These are phyloP conservation scores for Siderastrea siderea DNA, from an alignment of 92 coral and sea anemone species.

Conservation along the genomic window DNA sequence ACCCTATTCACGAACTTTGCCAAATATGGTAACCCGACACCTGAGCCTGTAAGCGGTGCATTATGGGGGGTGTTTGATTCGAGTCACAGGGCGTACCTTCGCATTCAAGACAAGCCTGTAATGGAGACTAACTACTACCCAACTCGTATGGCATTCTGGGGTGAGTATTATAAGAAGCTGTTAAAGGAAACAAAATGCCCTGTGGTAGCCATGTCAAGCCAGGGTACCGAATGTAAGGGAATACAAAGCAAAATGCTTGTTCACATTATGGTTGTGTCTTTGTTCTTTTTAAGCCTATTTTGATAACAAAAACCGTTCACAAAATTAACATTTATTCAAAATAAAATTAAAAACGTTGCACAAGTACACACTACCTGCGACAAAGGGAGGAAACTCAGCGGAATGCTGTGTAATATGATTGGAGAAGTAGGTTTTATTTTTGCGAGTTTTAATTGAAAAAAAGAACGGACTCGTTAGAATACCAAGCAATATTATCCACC, in stretches of 20 bases:
- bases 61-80: slow-evolving; percentile 68
- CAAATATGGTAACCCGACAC: slow-evolving; percentile 85
- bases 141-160: slow-evolving; percentile 84
- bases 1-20: slow-evolving; percentile 86
- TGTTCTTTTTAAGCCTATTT: neutral
- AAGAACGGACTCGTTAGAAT: too few relatives aligned
- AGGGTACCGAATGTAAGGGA: neutral
- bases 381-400: too few relatives aligned
- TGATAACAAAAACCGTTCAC: neutral
- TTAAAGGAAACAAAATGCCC: neutral
- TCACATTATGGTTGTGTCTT: neutral
- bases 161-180: slow-evolving; percentile 46
- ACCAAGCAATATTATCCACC: too few relatives aligned
- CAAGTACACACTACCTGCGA: too few relatives aligned
- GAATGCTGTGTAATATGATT: too few relatives aligned
- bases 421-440: too few relatives aligned
- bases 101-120: slow-evolving; percentile 54
- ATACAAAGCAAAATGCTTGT: neutral
- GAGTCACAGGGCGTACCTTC: slow-evolving; percentile 68
- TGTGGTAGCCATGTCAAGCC: neutral
- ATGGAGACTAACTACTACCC: slow-evolving; percentile 69
- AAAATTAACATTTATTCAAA: too few relatives aligned
- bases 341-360: too few relatives aligned
- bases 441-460: too few relatives aligned
- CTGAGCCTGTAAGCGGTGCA: slow-evolving; percentile 46